A percentile compares a stretch with the other conserved stretches of the same genome.
These are phyloP conservation scores for Melinaea marsaeus DNA, from an alignment of 2,888 invertebrate genomes.

Conservation along the genomic window DNA sequence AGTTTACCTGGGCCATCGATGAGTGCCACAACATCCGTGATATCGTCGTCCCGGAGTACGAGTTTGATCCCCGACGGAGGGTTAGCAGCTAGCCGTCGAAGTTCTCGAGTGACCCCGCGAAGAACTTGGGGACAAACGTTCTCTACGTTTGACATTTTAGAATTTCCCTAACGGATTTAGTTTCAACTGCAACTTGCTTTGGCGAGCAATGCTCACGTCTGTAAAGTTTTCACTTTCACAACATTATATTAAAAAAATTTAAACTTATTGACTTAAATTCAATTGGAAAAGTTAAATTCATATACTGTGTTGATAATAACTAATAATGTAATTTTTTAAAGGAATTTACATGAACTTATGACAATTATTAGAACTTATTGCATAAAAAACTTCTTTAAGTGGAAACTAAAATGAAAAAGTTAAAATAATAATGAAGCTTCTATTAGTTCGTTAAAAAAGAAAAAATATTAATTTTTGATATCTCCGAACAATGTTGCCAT, in stretches of 20 bases:
- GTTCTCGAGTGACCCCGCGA: slow-evolving; percentile 91
- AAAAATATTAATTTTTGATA: slow-evolving; percentile 11
- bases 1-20: slow-evolving; percentile 88
- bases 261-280: too few species aligned
- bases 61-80: slow-evolving; percentile 96
- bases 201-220: slow-evolving; percentile 17
- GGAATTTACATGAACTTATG: too few species aligned
- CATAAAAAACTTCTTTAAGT: too few species aligned
- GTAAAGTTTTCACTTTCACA: slow-evolving; percentile 14
- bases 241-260: background rate
- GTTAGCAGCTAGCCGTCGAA: slow-evolving; percentile 87
- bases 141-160: slow-evolving; percentile 90
- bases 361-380: too few species aligned
- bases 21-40: slow-evolving; percentile 94
- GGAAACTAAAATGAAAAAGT: background rate
- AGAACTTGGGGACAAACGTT: slow-evolving; percentile 96
- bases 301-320: too few species aligned
- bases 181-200: background rate
- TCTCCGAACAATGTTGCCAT: slow-evolving; percentile 8
- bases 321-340: too few species aligned
- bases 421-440: slow-evolving; percentile 4
- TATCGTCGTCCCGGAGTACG: slow-evolving; percentile 92
- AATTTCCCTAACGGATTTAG: background rate
- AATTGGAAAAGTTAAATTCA: too few species aligned
- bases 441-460: slow-evolving; percentile 12